A percentile compares a stretch with the other conserved stretches of the same genome.
These are phyloP conservation scores for Martes martes DNA, from an alignment of 2,113 vertebrate genomes.

Conservation along the genomic window DNA sequence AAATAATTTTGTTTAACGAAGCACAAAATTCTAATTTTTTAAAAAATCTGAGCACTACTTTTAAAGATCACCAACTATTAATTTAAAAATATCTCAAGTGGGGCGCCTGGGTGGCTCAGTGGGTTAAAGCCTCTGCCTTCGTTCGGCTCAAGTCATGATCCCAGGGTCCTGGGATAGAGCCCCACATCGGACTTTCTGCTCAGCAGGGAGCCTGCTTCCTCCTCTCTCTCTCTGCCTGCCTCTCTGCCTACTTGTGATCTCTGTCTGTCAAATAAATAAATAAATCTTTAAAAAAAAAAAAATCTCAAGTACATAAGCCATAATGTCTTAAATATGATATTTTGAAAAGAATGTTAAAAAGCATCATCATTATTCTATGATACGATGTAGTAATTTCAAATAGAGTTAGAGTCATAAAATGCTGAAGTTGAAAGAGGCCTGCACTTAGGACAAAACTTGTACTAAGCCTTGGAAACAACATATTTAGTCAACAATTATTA, in stretches of 20 bases:
- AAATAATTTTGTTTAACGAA: neutral
- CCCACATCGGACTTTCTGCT: too few relatives aligned
- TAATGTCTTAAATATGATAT: neutral
- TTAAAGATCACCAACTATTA: neutral
- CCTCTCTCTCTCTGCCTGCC: too few relatives aligned
- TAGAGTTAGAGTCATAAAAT: neutral
- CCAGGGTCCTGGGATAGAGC: too few relatives aligned
- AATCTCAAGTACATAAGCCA: neutral
- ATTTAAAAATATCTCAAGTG: neutral
- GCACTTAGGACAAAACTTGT: neutral
- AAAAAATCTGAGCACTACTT: neutral
- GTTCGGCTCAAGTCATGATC: too few relatives aligned
- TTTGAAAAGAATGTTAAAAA: neutral
- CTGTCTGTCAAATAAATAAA: too few relatives aligned
- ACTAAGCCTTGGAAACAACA: neutral
- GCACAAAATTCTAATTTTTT: neutral
- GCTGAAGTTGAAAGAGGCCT: neutral
- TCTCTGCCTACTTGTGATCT: too few relatives aligned
- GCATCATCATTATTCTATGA: neutral
- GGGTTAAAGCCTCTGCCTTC: too few relatives aligned
- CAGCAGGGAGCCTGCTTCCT: too few relatives aligned
- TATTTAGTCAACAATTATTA: neutral
- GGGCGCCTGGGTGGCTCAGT: too few relatives aligned
- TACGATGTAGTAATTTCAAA: neutral
- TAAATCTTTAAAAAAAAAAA: neutral